Conservation (phyloP, 37 sponge, comb jelly and placozoan genomes). For the Chondrosia reniformis region DNA sequence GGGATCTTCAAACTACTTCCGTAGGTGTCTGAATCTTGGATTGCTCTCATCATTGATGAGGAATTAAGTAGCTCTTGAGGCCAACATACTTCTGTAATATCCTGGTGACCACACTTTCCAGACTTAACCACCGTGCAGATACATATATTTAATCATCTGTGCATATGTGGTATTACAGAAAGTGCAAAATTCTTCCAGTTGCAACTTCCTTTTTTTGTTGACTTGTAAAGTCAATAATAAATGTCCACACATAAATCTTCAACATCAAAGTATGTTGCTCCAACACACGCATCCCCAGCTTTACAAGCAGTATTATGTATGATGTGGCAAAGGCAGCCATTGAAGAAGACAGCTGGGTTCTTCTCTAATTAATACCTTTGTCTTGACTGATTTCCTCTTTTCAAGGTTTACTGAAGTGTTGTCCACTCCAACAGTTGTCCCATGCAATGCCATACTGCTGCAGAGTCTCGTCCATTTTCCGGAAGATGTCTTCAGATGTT, state of each 20-base stretch:
- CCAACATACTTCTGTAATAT: neutral
- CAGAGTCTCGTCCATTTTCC: constrained; percentile 40
- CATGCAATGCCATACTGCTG: constrained; percentile 23
- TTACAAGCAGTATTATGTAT: too few species aligned
- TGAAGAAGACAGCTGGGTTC: too few species aligned
- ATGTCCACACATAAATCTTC: neutral
- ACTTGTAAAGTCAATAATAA: constrained; percentile 24
- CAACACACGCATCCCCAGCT: too few species aligned
- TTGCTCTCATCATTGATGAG: constrained; percentile 13
- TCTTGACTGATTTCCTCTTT: constrained; percentile 29
- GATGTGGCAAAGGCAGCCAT: too few species aligned
- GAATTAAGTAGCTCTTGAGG: constrained; percentile 27
- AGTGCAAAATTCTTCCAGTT: too few species aligned
- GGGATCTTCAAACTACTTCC: constrained; percentile 1
- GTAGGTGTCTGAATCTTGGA: constrained; percentile 16
- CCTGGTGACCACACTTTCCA: constrained; percentile 15
- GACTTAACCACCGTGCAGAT: constrained; percentile 14
- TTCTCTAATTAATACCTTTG: neutral
- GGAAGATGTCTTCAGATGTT: constrained; percentile 50
- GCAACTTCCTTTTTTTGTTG: too few species aligned
- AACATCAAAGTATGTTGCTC: constrained; percentile 2
- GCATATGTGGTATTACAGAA: neutral
- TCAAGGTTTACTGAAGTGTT: constrained; percentile 69
- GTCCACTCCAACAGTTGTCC: constrained; percentile 52
- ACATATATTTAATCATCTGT: constrained; percentile 25